These are phyloP conservation scores for Poicephalus meyeri DNA, from an alignment of 2,113 vertebrate genomes.

Conservation along the genomic window DNA sequence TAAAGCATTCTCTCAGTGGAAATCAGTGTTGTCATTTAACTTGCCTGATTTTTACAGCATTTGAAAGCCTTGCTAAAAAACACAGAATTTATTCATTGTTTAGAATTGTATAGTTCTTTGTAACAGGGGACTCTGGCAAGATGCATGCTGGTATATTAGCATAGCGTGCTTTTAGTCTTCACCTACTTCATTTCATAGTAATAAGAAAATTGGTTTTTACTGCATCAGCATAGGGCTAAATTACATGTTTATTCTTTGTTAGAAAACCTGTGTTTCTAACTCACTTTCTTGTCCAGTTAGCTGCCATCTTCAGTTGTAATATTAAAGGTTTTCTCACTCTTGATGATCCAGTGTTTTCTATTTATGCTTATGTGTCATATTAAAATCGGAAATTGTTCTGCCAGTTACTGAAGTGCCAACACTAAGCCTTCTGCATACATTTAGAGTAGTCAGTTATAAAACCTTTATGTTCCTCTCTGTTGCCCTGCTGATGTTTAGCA, in stretches of 20 bases:
- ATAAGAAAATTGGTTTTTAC: neutral
- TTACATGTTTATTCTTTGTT: neutral
- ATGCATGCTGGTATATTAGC: neutral
- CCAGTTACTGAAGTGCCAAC: neutral
- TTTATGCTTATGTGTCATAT: neutral
- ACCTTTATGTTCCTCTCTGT: neutral
- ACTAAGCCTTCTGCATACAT: neutral
- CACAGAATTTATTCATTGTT: neutral
- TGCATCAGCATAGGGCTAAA: neutral
- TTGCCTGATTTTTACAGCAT: neutral
- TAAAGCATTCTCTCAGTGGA: neutral
- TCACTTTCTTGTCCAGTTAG: neutral
- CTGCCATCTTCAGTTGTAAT: neutral
- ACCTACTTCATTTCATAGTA: neutral
- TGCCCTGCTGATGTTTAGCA: neutral
- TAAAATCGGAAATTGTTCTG: neutral
- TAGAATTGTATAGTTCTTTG: neutral
- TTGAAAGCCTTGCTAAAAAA: neutral
- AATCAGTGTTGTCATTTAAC: neutral
- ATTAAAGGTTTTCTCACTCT: rapidly evolving
- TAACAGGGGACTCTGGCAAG: neutral
- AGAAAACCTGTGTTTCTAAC: neutral
- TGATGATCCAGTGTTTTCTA: neutral
- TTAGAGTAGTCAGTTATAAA: neutral
- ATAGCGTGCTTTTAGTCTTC: neutral